Conservation (phyloP, 2,113 vertebrate genomes). For the Coreoperca whiteheadi region DNA sequence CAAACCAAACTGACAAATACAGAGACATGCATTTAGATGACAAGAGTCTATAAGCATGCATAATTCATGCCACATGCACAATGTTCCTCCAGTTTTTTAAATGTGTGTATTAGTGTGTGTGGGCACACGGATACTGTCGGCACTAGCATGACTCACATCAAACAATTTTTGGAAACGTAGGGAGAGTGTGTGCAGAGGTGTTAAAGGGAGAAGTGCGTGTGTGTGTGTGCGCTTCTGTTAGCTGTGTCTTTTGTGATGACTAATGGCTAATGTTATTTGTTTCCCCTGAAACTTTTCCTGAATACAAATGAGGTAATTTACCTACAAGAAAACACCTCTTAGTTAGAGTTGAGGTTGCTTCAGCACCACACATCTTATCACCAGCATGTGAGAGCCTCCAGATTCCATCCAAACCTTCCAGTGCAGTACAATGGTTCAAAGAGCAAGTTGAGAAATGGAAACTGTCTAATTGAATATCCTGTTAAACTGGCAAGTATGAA, state of each 20-base stretch:
- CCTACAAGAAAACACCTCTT: constrained; percentile 16
- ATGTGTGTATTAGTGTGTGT: constrained; percentile 2
- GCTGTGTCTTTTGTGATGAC: constrained; percentile 47
- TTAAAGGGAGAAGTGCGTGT: background rate
- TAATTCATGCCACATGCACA: constrained; percentile 64
- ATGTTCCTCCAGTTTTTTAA: constrained; percentile 43
- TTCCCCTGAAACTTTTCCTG: constrained; percentile 36
- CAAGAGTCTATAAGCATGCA: constrained; percentile 60
- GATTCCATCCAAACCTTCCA: background rate
- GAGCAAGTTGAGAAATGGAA: constrained; percentile 19
- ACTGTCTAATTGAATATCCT: constrained; percentile 37
- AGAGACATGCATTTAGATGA: constrained; percentile 67
- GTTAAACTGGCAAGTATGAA: constrained; percentile 13
- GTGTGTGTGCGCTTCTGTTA: background rate
- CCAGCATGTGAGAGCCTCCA: background rate
- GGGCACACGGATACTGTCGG: background rate
- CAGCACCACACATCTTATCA: constrained; percentile 43
- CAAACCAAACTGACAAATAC: constrained; percentile 58
- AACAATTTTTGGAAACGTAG: constrained; percentile 2
- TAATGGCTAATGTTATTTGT: constrained; percentile 68
- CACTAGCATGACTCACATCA: constrained; percentile 32
- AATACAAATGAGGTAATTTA: constrained; percentile 71
- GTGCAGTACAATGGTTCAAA: background rate
- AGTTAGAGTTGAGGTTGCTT: constrained; percentile 40
- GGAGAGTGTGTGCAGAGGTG: constrained; percentile 1